Evolutionary conservation across 1,140 invertebrate genomes (phyloP), one percentile per base, ranked within the genome.

Genomic region (Leucophenga varia): DNA sequence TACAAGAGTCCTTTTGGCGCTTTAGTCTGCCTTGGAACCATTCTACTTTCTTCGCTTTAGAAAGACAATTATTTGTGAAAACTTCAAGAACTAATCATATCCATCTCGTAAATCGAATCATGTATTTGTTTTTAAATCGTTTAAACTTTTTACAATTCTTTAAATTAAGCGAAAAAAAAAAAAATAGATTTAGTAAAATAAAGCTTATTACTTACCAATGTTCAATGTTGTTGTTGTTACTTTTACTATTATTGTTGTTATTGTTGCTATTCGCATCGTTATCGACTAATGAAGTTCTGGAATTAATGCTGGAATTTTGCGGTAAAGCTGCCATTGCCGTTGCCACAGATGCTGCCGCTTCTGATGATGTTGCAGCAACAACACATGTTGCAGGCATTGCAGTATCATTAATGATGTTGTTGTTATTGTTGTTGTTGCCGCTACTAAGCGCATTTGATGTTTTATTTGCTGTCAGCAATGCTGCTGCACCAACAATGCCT

Each of bases 201-300:
- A 25, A 10, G 22, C 22, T 25, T 10, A 25, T n/a, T n/a, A 25
- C 22, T 25, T 25, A 25, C 22, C 22, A 10, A 5, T 5, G 22
- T 6, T 10, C 10, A 25, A 6, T 25, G 22, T 25, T 25, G 22
- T 25, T 25, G 10, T 13, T 31, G 13, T 34, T 43, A 21, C 25
- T 46, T 34, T 13, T 46, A 32, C 16, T 35, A 28, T 20, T 48
- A 21, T 8, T 14, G n/a, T 32, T 32, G 40, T 31, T 49, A 18
- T 31, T 41, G 37, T 18, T 48, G n/a, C n/a, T n/a, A n/a, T n/a
- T n/a, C n/a, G n/a, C n/a, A 10, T 10, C 22, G 22, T 10, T 25
- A 50, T 67, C 63, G 54, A 54, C 65, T 69, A 69, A 69, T 69
- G 65, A 69, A 64, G 64, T 69, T 69, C 55, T 69, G 65, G 65